Evolutionary conservation across 2,888 invertebrate species (phyloP), one percentile per base, ranked within the genome.

Genomic region (Leucophora obtusa): DNA sequence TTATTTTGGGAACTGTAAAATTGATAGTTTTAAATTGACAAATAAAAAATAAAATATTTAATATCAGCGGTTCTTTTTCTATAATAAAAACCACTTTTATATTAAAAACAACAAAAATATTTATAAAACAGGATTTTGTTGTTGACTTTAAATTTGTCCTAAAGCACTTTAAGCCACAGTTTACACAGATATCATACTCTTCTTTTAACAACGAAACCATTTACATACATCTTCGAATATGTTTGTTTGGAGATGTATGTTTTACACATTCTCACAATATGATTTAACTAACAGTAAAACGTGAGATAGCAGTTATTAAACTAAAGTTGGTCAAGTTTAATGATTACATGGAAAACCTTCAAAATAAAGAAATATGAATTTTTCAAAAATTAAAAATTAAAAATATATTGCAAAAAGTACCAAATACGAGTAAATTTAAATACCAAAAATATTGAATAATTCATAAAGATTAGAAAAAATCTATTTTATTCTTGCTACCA

Each of bases 241-340:
- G n/a, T n/a, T n/a, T n/a, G n/a, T n/a, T n/a, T n/a, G n/a, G n/a
- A n/a, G n/a, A n/a, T n/a, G n/a, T n/a, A n/a, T n/a, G n/a, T n/a
- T n/a, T n/a, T n/a, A n/a, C n/a, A n/a, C n/a, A n/a, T n/a, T n/a
- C n/a, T n/a, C n/a, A n/a, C n/a, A 43, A 18, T 47, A 28, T 28
- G 51, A 50, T 50, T 63, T 28, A 50, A 9, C 17, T 2, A 14
- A 14, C 17, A 51, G 7, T 0, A 65, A 65, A 35, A 33, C 35
- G 11, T 51, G 38, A 18, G 15, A 58, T 33, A 58, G 11, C 7
- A 58, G 9, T 58, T 28, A n/a, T 17, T n/a, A 58, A 58, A 15
- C 33, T 33, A 54, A 54, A 54, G 54, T 66, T 54, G 66, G 66
- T 66, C 66, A 66, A 66, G 66, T 66, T 66, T 66, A 54, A 43